Evolutionary conservation across 2,797 vertebrate species (phyloP).

Genomic region (Cebuella pygmaea): DNA sequence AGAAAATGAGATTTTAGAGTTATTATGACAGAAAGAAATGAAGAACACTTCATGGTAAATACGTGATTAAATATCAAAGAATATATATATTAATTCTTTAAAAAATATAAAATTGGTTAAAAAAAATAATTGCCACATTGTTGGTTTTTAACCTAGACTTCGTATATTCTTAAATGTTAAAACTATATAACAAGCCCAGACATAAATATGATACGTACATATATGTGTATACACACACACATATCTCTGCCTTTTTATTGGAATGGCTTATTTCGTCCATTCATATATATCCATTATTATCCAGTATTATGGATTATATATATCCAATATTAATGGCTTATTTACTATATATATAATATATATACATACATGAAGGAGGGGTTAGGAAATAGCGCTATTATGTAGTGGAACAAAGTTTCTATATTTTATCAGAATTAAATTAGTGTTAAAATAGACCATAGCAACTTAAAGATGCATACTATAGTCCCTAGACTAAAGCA

Average conservation of each 20-base stretch:
- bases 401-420: background rate
- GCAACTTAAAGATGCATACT: background rate
- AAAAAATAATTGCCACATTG: background rate
- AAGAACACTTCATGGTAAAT: background rate
- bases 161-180: background rate
- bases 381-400: background rate
- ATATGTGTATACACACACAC: background rate
- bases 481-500: background rate
- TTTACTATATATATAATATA: background rate
- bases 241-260: background rate
- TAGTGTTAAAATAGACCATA: background rate
- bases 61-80: background rate
- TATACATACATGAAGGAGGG: background rate
- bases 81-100: background rate
- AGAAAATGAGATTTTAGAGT: background rate
- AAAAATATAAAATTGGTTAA: background rate
- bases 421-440: background rate
- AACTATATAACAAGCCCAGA: background rate
- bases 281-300: background rate
- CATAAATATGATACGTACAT: background rate
- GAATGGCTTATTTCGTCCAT: background rate
- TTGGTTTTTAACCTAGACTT: background rate
- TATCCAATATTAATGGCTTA: background rate
- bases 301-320: too few species aligned
- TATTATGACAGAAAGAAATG: background rate